phyloP scores from a whole-genome alignment of 2,797 vertebrate species.

The Spea hammondii region DNA sequence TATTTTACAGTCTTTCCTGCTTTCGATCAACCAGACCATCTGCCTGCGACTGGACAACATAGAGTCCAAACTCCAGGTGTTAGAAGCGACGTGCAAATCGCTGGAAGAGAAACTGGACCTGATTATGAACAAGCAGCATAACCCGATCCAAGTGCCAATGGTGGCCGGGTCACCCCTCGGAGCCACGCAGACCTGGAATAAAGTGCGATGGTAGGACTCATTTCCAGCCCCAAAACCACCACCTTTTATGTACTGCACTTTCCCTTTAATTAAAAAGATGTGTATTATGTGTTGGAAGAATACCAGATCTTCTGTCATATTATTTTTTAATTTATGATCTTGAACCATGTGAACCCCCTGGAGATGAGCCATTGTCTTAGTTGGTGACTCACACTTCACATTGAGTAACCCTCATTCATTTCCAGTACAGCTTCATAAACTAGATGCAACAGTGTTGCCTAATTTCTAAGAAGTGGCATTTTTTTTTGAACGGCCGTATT shows the following conservation, averaged over 20 bases:
- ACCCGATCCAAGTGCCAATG: slow-evolving; percentile 96
- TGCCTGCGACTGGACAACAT: slow-evolving; percentile 90
- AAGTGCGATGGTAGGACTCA: slow-evolving; percentile 89
- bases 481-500: no score
- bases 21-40: slow-evolving; percentile 89
- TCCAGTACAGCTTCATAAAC: no score
- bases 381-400: no score
- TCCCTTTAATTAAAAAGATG: not conserved
- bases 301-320: no score
- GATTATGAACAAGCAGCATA: slow-evolving; percentile 86
- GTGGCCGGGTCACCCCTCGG: slow-evolving; percentile 96
- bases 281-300: not conserved
- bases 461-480: no score
- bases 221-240: not conserved
- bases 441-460: no score
- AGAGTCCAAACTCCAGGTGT: slow-evolving; percentile 88
- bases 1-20: slow-evolving; percentile 79
- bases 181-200: slow-evolving; percentile 97
- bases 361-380: no score
- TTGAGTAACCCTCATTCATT: no score
- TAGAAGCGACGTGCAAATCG: slow-evolving; percentile 90
- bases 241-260: not conserved
- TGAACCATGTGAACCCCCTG: no score
- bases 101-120: slow-evolving; percentile 91
- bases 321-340: no score